Percentiles rank a stretch among this genome's conserved stretches.
These are phyloP conservation scores for Rhinichthys osculus DNA, from an alignment of 2,797 vertebrate genomes.

Conservation along the genomic window DNA sequence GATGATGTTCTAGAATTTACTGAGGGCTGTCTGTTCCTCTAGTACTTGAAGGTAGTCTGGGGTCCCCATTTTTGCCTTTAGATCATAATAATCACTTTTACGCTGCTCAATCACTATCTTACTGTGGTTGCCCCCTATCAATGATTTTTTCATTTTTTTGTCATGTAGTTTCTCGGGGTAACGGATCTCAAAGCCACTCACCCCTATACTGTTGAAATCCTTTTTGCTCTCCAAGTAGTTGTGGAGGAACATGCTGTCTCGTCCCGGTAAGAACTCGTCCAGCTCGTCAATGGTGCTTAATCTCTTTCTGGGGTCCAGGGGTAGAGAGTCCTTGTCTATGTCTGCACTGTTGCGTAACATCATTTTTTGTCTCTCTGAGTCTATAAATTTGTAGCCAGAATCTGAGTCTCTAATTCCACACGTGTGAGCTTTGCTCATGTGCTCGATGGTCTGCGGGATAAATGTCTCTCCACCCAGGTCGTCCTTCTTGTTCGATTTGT, in stretches of 20 bases:
- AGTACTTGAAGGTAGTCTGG: slow-evolving; percentile 99
- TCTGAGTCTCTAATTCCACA: slow-evolving; percentile 94
- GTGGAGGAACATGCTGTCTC: slow-evolving; percentile 96
- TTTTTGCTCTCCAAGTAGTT: slow-evolving; percentile 96
- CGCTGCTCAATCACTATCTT: slow-evolving; percentile 98
- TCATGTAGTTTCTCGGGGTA: slow-evolving; percentile 96
- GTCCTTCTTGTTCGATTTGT: slow-evolving; percentile 90
- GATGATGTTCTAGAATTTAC: slow-evolving; percentile 92
- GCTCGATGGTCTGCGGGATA: slow-evolving; percentile 98
- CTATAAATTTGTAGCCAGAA: slow-evolving; percentile 88
- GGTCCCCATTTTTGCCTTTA: slow-evolving; percentile 96
- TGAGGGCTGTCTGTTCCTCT: slow-evolving; percentile 98
- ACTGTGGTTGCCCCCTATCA: slow-evolving; percentile 97
- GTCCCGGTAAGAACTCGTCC: slow-evolving; percentile 93
- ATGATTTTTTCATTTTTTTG: slow-evolving; percentile 95
- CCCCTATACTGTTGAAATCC: slow-evolving; percentile 97
- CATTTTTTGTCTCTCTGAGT: slow-evolving; percentile 92
- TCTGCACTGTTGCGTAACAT: slow-evolving; percentile 88
- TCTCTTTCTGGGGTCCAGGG: slow-evolving; percentile 91
- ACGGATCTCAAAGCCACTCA: slow-evolving; percentile 96
- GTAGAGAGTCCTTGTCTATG: slow-evolving; percentile 91
- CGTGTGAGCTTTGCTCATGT: slow-evolving; percentile 96
- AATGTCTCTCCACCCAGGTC: slow-evolving; percentile 91
- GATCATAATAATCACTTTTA: slow-evolving; percentile 98
- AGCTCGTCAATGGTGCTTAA: slow-evolving; percentile 98